These are phyloP conservation scores for Epinotia demarniana DNA, from an alignment of 2,888 invertebrate species.

Conservation along the genomic window DNA sequence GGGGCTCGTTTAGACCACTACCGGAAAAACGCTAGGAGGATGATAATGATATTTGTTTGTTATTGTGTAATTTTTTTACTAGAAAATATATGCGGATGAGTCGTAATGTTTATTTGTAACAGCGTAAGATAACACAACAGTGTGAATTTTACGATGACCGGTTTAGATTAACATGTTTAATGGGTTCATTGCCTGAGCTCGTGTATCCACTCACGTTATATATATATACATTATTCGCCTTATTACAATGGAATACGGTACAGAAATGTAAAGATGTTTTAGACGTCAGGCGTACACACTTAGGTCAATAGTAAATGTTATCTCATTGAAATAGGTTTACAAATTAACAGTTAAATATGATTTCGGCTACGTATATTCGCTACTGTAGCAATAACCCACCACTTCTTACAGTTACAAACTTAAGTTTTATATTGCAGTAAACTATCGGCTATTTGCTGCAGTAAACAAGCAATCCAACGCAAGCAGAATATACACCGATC, in stretches of 20 bases:
- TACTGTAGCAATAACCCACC: neutral
- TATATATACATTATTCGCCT: neutral
- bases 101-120: neutral
- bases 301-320: neutral
- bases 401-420: neutral
- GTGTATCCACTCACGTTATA: neutral
- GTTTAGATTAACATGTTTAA: conserved; percentile 7
- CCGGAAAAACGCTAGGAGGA: no score
- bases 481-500: neutral
- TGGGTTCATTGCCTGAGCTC: conserved; percentile 13
- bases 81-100: neutral
- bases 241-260: neutral
- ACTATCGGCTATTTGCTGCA: neutral
- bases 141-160: conserved; percentile 6
- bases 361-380: neutral
- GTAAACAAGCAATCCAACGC: neutral
- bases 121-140: neutral
- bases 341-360: neutral
- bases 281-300: neutral
- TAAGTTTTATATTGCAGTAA: neutral
- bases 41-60: no score
- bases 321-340: neutral
- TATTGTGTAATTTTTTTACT: neutral
- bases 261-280: no score
- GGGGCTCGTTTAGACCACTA: no score